Base-by-base conservation (phyloP, 2,113 vertebrate species). In the Holacanthus passer region DNA sequence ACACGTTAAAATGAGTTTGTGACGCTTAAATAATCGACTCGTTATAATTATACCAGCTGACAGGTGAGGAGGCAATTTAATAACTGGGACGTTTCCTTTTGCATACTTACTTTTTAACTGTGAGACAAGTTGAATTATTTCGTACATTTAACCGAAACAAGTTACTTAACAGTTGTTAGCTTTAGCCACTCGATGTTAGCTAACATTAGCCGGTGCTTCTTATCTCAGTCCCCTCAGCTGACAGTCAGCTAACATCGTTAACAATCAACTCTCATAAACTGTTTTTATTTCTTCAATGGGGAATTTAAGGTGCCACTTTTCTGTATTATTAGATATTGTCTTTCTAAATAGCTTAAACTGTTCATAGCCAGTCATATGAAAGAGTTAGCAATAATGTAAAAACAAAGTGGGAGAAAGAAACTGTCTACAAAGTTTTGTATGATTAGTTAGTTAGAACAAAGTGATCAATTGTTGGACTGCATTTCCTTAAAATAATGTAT, bases 181-280 rank as follows among this genome's bases (percentile, higher is more conserved):
- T 52, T 64, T 41, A 35, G 56, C 50, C 2, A 12, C 20, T 53
- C 1, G 31, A 20, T 12, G 29, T 62, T 75, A 60, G 56, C 56
- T 68, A 32, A 60, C 66, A 17, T 71, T 73, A 84, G 83, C 73
- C 2, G 11, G 27, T 47, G 53, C n/a, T 35, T 71, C 60, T 84
- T 82, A 56, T 48, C 47, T 56, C 32, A 48, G 17, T 70, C 71
- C 82, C 9, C 65, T 91, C 84, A 89, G 82, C 86, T 91, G 88
- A 90, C 80, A 47, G 82, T 89, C 92, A 87, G 67, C 82, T 47
- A 4, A 37, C 35, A 37, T 8, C 8, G 35, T 73, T 32, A 68
- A 43, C 53, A 6, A 56, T 68, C 4, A 14, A 10, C 27, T 66
- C 13, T 27, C 37, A 67, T 17, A 14, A 35, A 70, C 29, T 45